Percentiles rank a stretch among this genome's conserved stretches.
phyloP scores from a whole-genome alignment of 2,888 invertebrate genomes.

The Machimus rusticus region DNA sequence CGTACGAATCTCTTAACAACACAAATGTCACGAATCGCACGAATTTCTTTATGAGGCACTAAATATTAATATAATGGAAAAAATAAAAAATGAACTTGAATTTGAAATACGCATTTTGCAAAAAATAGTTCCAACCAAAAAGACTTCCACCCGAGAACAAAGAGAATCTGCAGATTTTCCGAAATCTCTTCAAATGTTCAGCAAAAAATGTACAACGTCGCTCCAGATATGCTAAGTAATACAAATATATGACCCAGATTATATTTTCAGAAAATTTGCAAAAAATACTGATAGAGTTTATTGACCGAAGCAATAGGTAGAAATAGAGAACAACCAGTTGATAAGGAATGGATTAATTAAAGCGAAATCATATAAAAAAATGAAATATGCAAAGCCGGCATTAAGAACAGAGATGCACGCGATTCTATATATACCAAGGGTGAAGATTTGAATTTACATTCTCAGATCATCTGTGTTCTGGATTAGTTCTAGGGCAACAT shows the following conservation, averaged over 20 bases:
- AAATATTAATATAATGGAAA: background rate
- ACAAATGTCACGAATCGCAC: background rate
- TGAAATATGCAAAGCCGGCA: background rate
- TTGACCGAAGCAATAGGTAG: background rate
- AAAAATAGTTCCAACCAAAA: background rate
- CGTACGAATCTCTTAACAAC: too few relatives aligned
- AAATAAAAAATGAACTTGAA: background rate
- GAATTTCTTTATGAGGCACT: background rate
- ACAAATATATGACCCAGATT: background rate
- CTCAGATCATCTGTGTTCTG: background rate
- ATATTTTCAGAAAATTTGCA: background rate
- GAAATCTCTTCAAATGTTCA: background rate
- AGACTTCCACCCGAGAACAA: background rate
- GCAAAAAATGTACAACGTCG: background rate
- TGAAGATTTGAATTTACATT: background rate
- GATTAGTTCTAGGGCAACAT: background rate
- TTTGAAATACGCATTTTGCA: background rate
- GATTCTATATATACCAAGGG: slow-evolving; percentile 3
- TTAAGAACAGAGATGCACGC: background rate
- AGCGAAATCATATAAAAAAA: background rate
- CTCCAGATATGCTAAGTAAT: background rate
- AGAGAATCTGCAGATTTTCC: background rate
- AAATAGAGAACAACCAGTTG: background rate
- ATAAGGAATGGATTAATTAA: background rate
- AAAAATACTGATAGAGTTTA: background rate